Evolutionary conservation across 2,113 vertebrate genomes (phyloP).

Genomic region (Sylvilagus bachmani): DNA sequence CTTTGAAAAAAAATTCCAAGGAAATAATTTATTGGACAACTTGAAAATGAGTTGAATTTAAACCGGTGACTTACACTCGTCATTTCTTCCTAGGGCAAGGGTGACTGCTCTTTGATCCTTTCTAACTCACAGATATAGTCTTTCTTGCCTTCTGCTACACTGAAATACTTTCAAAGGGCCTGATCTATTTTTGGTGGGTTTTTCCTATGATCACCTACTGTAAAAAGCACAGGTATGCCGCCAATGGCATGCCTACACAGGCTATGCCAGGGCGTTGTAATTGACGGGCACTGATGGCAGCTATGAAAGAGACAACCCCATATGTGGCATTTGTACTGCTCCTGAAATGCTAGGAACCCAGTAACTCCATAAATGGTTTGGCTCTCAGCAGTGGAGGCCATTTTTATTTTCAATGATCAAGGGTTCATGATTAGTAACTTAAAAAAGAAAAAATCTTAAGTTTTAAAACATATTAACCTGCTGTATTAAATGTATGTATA

Average conservation of each 20-base stretch:
- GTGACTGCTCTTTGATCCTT: constrained; percentile 58
- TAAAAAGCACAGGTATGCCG: constrained; percentile 38
- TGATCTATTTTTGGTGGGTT: constrained; percentile 57
- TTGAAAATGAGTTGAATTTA: not conserved
- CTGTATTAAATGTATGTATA: not conserved
- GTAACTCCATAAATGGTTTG: constrained; percentile 40
- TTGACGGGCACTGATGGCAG: constrained; percentile 66
- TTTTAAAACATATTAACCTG: not conserved
- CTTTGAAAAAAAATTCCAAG: not conserved
- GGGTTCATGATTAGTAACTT: not conserved
- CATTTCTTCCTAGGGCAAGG: not conserved
- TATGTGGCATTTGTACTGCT: constrained; percentile 28
- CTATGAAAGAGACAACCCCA: not conserved
- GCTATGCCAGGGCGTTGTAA: constrained; percentile 66
- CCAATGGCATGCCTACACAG: constrained; percentile 63
- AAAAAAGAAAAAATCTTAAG: not conserved
- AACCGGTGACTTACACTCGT: not conserved
- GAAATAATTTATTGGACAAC: constrained; percentile 11
- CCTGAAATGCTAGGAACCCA: not conserved
- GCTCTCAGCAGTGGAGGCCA: not conserved
- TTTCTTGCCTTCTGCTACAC: not conserved
- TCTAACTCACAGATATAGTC: not conserved
- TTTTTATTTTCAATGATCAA: constrained; percentile 13
- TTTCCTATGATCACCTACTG: constrained; percentile 24
- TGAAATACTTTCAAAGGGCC: constrained; percentile 67